Conservation (phyloP, 2,113 vertebrate species). For the Tetrax tetrax region DNA sequence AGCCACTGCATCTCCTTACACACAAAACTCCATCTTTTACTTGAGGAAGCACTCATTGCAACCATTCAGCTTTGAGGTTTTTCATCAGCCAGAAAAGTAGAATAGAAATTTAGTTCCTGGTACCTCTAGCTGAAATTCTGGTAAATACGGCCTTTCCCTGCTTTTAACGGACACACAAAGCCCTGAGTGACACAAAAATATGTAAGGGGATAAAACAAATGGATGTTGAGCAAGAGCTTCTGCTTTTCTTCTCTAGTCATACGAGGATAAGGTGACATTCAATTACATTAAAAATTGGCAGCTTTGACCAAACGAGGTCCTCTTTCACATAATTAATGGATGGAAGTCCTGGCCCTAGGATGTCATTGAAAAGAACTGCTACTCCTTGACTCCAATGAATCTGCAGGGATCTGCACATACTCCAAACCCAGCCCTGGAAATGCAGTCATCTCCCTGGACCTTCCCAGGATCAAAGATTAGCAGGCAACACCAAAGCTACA, state of each 20-base stretch:
- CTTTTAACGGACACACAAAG: background rate
- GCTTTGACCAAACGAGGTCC: conserved; percentile 25
- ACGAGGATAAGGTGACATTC: conserved; percentile 53
- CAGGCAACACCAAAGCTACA: background rate
- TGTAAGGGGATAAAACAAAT: conserved; percentile 61
- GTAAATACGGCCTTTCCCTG: conserved; percentile 10
- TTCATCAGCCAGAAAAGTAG: background rate
- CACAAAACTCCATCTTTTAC: background rate
- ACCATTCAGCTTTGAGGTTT: background rate
- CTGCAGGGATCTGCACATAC: background rate
- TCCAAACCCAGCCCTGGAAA: background rate
- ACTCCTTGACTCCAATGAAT: background rate
- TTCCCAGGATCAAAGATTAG: background rate
- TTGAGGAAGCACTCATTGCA: background rate
- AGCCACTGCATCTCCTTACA: background rate
- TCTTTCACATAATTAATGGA: conserved; percentile 40
- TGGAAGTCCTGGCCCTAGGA: conserved; percentile 10
- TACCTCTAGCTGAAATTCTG: conserved; percentile 16
- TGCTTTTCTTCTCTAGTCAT: conserved; percentile 29
- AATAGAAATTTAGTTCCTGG: background rate
- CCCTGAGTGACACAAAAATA: conserved; percentile 18
- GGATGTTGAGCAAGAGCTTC: conserved; percentile 52
- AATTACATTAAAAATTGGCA: conserved; percentile 71
- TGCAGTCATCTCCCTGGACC: background rate
- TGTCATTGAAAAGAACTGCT: conserved; percentile 29